Evolutionary conservation across 2,888 invertebrate genomes (phyloP).

Genomic region (Penaeus monodon): DNA sequence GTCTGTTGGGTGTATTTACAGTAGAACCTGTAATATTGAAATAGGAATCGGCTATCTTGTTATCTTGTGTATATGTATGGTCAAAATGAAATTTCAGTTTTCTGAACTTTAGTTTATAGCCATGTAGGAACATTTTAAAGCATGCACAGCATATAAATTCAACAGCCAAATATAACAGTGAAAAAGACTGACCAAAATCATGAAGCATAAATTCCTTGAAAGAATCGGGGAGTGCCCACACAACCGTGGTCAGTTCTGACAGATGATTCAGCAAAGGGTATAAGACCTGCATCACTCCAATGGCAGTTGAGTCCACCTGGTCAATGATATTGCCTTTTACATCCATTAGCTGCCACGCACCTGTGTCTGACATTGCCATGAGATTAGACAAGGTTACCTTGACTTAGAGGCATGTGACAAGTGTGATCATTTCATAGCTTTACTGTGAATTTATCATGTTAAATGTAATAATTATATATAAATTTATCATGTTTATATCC

Average conservation of each 20-base stretch:
- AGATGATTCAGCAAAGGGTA: constrained; percentile 12
- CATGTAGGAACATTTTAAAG: background rate
- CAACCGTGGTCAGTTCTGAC: constrained; percentile 38
- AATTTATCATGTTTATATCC: no score
- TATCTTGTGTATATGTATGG: no score
- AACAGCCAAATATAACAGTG: background rate
- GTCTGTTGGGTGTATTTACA: constrained; percentile 30
- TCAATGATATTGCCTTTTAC: background rate
- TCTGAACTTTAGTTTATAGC: background rate
- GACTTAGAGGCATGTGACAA: no score
- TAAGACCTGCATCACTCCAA: constrained; percentile 13
- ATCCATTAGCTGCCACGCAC: constrained; percentile 29
- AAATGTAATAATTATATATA: no score
- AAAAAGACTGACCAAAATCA: background rate
- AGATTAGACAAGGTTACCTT: no score
- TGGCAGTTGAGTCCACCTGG: constrained; percentile 7
- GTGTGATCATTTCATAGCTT: no score
- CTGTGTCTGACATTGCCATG: constrained; percentile 21
- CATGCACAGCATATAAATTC: background rate
- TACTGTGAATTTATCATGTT: no score
- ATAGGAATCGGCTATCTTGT: no score
- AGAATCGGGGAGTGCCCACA: constrained; percentile 45
- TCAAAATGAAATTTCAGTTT: no score
- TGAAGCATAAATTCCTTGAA: constrained; percentile 48
- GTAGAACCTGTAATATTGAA: background rate